These are phyloP conservation scores for Trinorchestia longiramus DNA, from an alignment of 1,140 invertebrate genomes.

Conservation along the genomic window DNA sequence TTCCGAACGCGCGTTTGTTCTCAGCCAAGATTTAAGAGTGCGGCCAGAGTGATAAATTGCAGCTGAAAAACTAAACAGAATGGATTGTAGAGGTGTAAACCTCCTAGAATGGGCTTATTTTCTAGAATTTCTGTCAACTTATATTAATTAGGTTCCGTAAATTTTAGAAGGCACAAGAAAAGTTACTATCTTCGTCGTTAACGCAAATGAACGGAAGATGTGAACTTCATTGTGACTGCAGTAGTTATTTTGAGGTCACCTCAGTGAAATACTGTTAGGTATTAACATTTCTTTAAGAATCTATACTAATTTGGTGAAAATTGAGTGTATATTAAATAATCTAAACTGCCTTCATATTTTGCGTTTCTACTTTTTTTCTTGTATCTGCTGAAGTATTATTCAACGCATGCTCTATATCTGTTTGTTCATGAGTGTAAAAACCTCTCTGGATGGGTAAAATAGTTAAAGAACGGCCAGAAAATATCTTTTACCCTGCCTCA, in stretches of 20 bases:
- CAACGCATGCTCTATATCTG: too few species aligned
- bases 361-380: not conserved
- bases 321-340: not conserved
- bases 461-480: too few species aligned
- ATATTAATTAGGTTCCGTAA: slow-evolving; percentile 2
- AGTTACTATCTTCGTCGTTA: not conserved
- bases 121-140: not conserved
- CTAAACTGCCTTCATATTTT: not conserved
- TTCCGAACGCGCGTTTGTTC: not conserved
- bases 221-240: not conserved
- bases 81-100: not conserved
- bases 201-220: not conserved
- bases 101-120: not conserved
- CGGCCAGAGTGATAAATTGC: not conserved
- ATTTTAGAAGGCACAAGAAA: not conserved
- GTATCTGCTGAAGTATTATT: not conserved
- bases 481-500: not conserved
- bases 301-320: not conserved
- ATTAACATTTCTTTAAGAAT: not conserved
- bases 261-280: not conserved
- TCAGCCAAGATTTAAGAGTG: not conserved
- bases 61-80: not conserved
- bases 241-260: not conserved
- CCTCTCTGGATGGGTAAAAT: too few species aligned
- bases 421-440: too few species aligned